Percentiles rank a stretch among this genome's conserved stretches.
Evolutionary conservation across 2,888 invertebrate genomes (phyloP).

Genomic region (Malthinus seriepunctatus): DNA sequence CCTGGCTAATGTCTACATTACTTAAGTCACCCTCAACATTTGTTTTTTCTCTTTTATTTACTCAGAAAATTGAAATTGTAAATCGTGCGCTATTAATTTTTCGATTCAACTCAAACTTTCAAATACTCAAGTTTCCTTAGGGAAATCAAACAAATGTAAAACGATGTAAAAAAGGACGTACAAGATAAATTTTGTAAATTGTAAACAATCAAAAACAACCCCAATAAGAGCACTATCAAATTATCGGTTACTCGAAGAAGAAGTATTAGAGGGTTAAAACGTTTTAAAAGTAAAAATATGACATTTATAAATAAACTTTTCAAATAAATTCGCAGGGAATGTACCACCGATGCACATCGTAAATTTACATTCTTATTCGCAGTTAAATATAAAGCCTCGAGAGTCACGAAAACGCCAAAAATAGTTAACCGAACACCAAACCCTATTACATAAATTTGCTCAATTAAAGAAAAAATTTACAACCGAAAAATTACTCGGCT

Average conservation of each 20-base stretch:
- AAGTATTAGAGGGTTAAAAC: background rate
- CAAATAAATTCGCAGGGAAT: constrained; percentile 16
- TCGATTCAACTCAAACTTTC: background rate
- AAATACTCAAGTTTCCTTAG: background rate
- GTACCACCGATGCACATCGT: constrained; percentile 14
- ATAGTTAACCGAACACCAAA: constrained; percentile 11
- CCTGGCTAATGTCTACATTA: constrained; percentile 41
- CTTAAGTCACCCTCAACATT: constrained; percentile 6
- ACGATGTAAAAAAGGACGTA: too few species aligned
- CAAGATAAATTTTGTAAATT: too few species aligned
- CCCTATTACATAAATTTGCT: constrained; percentile 10
- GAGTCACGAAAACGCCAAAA: constrained; percentile 17
- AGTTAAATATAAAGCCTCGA: constrained; percentile 14
- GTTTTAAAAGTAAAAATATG: background rate
- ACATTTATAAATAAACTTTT: constrained; percentile 17
- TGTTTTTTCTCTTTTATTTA: background rate
- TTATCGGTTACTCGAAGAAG: background rate
- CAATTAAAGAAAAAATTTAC: background rate
- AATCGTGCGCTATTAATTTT: background rate
- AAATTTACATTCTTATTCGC: constrained; percentile 18
- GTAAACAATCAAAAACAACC: too few species aligned
- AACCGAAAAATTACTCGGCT: background rate
- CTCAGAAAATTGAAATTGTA: background rate
- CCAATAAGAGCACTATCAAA: too few species aligned
- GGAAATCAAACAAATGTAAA: too few species aligned